Evolutionary conservation across 2,797 vertebrate species (phyloP).

Genomic region (Sebastes vulpes): DNA sequence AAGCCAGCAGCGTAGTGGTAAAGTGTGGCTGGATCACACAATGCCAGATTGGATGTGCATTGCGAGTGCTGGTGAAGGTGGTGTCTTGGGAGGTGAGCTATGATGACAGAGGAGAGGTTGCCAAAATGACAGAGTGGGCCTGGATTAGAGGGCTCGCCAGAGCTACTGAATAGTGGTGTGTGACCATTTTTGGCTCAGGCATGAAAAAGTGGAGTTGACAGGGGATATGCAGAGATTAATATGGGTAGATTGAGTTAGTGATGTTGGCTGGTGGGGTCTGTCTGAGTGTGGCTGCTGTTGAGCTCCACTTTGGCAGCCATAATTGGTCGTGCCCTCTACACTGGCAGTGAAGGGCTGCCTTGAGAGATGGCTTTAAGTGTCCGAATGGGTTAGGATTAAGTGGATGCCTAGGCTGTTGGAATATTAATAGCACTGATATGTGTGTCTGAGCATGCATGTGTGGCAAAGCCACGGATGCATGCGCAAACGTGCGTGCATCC

Average conservation of each 20-base stretch:
- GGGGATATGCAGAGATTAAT: slow-evolving; percentile 79
- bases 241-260: slow-evolving; percentile 76
- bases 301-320: slow-evolving; percentile 73
- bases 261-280: slow-evolving; percentile 61
- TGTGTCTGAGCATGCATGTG: slow-evolving; percentile 27
- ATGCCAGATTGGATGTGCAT: slow-evolving; percentile 78
- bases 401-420: slow-evolving; percentile 54
- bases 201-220: slow-evolving; percentile 78
- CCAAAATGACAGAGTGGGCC: slow-evolving; percentile 82
- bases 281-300: slow-evolving; percentile 58
- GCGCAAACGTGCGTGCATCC: neutral
- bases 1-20: slow-evolving; percentile 75
- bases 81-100: slow-evolving; percentile 76
- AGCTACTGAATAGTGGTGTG: slow-evolving; percentile 72
- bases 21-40: slow-evolving; percentile 80
- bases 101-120: slow-evolving; percentile 74
- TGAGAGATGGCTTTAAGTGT: slow-evolving; percentile 77
- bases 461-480: slow-evolving; percentile 4
- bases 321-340: slow-evolving; percentile 72
- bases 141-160: slow-evolving; percentile 77
- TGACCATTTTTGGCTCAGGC: slow-evolving; percentile 75
- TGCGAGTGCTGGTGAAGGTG: slow-evolving; percentile 65
- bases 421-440: slow-evolving; percentile 51
- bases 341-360: slow-evolving; percentile 64
- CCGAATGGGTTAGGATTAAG: slow-evolving; percentile 75